Evolutionary conservation across 1,140 invertebrate genomes (phyloP).

Genomic region (Globodera ellingtonae): DNA sequence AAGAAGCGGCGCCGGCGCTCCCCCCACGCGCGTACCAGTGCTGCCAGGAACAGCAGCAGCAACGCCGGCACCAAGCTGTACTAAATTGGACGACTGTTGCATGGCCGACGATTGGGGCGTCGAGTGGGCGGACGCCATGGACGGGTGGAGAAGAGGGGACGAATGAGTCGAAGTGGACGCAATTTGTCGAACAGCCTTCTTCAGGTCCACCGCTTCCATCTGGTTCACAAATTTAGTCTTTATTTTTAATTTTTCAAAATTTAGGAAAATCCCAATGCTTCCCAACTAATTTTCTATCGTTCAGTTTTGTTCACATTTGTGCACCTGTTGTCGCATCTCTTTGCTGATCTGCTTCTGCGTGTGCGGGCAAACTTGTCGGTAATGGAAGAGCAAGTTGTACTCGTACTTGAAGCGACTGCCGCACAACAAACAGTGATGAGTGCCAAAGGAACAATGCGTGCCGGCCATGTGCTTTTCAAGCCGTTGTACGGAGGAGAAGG

Average conservation of each 20-base stretch:
- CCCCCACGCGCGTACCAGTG: no score
- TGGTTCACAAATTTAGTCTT: constrained; percentile 15
- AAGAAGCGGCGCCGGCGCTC: not conserved
- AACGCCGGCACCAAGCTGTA: not conserved
- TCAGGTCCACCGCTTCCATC: constrained; percentile 31
- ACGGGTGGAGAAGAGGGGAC: not conserved
- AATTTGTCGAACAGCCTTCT: constrained; percentile 36
- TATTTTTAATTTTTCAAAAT: no score
- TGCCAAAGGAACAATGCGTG: constrained; percentile 51
- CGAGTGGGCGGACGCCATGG: not conserved
- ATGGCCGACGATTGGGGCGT: constrained; percentile 16
- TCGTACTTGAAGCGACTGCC: constrained; percentile 64
- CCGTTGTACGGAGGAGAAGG: constrained; percentile 30
- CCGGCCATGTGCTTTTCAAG: constrained; percentile 58
- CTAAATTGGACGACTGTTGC: constrained; percentile 23
- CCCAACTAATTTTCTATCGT: no score
- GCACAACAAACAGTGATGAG: constrained; percentile 59
- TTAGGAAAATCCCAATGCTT: no score
- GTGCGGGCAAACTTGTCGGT: constrained; percentile 57
- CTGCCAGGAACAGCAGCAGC: not conserved
- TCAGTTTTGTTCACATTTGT: no score
- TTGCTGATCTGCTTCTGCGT: constrained; percentile 51
- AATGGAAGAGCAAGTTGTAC: constrained; percentile 62
- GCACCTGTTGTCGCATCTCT: constrained; percentile 55
- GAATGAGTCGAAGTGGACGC: not conserved